These are phyloP conservation scores for Chesias legatella DNA, from an alignment of 2,888 invertebrate species.

Conservation along the genomic window DNA sequence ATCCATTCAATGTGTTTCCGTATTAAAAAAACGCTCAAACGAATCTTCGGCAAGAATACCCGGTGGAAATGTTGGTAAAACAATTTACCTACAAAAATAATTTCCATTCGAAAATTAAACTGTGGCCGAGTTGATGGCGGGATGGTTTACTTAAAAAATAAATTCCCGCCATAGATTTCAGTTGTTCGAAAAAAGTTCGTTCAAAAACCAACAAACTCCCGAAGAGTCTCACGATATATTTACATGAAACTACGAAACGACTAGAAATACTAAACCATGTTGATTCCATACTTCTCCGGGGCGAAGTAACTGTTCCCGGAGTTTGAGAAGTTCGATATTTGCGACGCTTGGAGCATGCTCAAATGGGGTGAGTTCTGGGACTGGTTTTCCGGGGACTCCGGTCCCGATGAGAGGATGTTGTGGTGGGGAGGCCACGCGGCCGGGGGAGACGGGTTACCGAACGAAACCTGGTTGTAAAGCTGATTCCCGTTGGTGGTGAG, in stretches of 20 bases:
- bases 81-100: background rate
- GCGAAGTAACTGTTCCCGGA: slow-evolving; percentile 74
- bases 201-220: slow-evolving; percentile 27
- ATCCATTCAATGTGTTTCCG: slow-evolving; percentile 10
- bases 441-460: slow-evolving; percentile 73
- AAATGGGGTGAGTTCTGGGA: slow-evolving; percentile 68
- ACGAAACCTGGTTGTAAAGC: slow-evolving; percentile 75
- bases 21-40: slow-evolving; percentile 10
- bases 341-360: slow-evolving; percentile 74
- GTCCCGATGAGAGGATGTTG: slow-evolving; percentile 68
- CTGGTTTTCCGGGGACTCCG: slow-evolving; percentile 72
- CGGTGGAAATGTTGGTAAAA: slow-evolving; percentile 3
- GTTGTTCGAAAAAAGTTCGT: slow-evolving; percentile 4
- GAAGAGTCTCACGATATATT: slow-evolving; percentile 26
- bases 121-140: background rate
- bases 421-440: slow-evolving; percentile 72
- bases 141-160: background rate
- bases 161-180: background rate
- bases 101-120: background rate
- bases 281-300: slow-evolving; percentile 76
- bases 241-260: slow-evolving; percentile 48
- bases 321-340: slow-evolving; percentile 77
- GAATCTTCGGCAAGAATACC: slow-evolving; percentile 19
- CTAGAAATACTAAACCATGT: slow-evolving; percentile 77
- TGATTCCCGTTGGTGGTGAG: slow-evolving; percentile 69